Conservation (phyloP, 1,140 invertebrate genomes). For the Lasioglossum albipes region DNA sequence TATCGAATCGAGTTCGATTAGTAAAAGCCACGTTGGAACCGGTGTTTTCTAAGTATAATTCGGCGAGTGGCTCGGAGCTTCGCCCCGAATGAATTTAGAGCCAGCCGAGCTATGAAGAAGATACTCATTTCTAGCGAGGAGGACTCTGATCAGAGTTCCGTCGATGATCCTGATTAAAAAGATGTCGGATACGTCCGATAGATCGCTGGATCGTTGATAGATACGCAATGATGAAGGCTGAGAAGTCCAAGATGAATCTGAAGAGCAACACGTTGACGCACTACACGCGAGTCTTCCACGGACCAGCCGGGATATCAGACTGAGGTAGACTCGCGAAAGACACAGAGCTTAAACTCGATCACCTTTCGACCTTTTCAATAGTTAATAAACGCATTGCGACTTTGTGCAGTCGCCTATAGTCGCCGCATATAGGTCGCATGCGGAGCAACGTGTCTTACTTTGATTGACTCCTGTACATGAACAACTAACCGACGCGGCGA, state of each 20-base stretch:
- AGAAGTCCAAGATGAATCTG: not conserved
- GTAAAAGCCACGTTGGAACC: conserved; percentile 59
- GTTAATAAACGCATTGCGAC: conserved; percentile 45
- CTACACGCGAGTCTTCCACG: conserved; percentile 36
- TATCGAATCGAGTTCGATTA: not conserved
- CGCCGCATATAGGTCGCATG: not conserved
- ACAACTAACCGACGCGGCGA: no score
- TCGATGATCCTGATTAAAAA: conserved; percentile 24
- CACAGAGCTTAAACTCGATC: not conserved
- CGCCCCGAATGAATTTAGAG: conserved; percentile 56
- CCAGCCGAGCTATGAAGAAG: conserved; percentile 69
- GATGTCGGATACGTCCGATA: not conserved
- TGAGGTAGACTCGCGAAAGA: not conserved
- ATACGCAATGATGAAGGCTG: not conserved
- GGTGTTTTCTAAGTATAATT: conserved; percentile 65
- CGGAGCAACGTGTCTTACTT: not conserved
- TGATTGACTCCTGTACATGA: not conserved
- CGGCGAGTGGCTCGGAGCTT: conserved; percentile 64
- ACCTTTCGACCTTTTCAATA: conserved; percentile 63
- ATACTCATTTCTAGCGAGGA: conserved; percentile 63
- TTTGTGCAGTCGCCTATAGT: conserved; percentile 26
- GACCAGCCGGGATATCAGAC: conserved; percentile 61
- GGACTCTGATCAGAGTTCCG: not conserved
- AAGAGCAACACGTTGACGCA: conserved; percentile 2
- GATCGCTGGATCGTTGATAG: not conserved